A percentile compares a stretch with the other conserved stretches of the same genome.
phyloP scores from a whole-genome alignment of 2,113 vertebrate genomes.

The Oenanthe oenanthe region DNA sequence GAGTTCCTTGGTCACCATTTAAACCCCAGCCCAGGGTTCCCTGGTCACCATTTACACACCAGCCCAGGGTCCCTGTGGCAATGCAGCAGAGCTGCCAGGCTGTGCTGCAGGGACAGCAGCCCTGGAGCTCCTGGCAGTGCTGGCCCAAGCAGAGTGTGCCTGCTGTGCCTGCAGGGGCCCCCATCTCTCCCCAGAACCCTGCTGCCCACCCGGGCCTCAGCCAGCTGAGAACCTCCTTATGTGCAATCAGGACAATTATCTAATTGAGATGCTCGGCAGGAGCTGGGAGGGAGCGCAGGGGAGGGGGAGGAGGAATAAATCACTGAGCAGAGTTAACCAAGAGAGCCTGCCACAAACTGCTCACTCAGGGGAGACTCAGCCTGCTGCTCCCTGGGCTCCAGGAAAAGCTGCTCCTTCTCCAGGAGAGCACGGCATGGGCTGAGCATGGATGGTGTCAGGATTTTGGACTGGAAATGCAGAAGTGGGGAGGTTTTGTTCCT shows the following conservation, averaged over 20 bases:
- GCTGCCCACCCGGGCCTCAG: background rate
- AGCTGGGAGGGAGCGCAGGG: rapidly evolving
- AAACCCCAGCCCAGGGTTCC: too few relatives aligned
- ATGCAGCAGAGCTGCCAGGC: background rate
- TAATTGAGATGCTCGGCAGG: background rate
- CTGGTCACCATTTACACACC: rapidly evolving
- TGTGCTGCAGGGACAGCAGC: background rate
- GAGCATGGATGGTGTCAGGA: background rate
- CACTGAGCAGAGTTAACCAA: background rate
- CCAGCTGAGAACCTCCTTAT: background rate
- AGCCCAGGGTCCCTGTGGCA: background rate
- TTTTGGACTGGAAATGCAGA: background rate
- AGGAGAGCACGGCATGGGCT: background rate
- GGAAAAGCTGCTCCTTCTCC: background rate
- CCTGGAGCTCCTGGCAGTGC: rapidly evolving
- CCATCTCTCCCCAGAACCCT: background rate
- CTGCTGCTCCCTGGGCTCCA: background rate
- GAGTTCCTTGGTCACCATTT: too few relatives aligned
- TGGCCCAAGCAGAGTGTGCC: background rate
- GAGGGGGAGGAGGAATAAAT: background rate
- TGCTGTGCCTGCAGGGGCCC: background rate
- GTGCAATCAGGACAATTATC: background rate
- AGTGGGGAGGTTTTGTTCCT: background rate
- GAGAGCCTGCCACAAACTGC: background rate
- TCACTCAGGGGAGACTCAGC: background rate